Evolutionary conservation across 2,888 invertebrate genomes (phyloP), one percentile per base, ranked within the genome.

Genomic region (Teinopalpus imperialis): DNA sequence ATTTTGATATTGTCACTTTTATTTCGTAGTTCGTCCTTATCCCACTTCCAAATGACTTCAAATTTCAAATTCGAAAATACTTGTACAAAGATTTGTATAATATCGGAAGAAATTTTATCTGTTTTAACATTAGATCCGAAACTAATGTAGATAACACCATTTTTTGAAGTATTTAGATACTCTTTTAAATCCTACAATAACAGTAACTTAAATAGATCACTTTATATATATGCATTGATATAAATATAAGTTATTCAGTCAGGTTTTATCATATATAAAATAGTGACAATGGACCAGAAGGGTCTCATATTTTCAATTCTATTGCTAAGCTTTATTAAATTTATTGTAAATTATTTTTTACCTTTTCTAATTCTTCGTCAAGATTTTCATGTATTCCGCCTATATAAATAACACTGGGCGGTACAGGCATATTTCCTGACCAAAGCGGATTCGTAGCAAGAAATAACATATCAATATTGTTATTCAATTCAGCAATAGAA

Each of bases 41-140:
- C 66, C 68, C 71, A 79, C 46, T 81, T 81, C 69, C 72, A 75
- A 6, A 81, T 31, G 2, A 83, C 57, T 32, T 81, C 62, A 18
- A 74, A 79, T 0, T 69, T 66, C 1, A 80, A 48, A 41, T 63
- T 48, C 0, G 72, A 68, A 16, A 83, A 72, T 0, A 63, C 69
- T 1, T 61, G 62, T 0, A 73, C 44, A 2, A 82, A 51, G 3
- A 59, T 55, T 52, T 67, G 51, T 6, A 74, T 57, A 37, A 49
- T 69, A 10, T 69, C 54, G 10, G 55, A 39, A 1, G 67, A 61
- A 2, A 81, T 47, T 5, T 51, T 21, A 20, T 71, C 59, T 0
- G 75, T 64, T 10, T 61, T 55, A 0, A 70, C 65, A 42, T 78
- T 77, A 8, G 75, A 71, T 0, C 79, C 81, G 36, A 75, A 73